These are phyloP conservation scores for Periophthalmus modestus DNA, from an alignment of 2,113 vertebrate species.

Conservation along the genomic window DNA sequence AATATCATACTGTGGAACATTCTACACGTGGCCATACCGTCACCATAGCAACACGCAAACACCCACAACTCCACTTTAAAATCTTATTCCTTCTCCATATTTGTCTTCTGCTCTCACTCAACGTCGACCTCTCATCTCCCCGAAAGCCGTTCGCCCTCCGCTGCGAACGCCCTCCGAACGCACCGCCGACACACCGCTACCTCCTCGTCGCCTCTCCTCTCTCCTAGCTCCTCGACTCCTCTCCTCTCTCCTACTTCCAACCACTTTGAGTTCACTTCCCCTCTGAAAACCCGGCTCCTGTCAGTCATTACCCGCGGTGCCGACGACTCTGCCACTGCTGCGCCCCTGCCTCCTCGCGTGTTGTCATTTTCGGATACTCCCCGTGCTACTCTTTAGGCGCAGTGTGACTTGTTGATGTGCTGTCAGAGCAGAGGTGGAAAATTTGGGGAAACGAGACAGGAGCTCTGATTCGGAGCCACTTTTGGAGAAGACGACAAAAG, in stretches of 20 bases:
- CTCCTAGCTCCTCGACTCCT: neutral
- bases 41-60: too few relatives aligned
- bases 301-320: conserved; percentile 55
- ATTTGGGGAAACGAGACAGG: neutral
- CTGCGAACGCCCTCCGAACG: neutral
- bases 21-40: too few relatives aligned
- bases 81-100: too few relatives aligned
- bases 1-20: too few relatives aligned
- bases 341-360: neutral
- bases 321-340: neutral
- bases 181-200: neutral
- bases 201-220: neutral
- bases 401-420: conserved; percentile 6
- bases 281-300: conserved; percentile 28
- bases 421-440: neutral
- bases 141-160: neutral
- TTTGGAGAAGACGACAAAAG: neutral
- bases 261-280: neutral
- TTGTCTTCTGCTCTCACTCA: too few relatives aligned
- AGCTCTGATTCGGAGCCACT: conserved; percentile 3
- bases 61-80: too few relatives aligned
- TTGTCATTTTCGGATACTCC: conserved; percentile 30
- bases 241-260: neutral
- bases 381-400: neutral
- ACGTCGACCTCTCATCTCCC: neutral